These are phyloP conservation scores for Ursus arctos DNA, from an alignment of 2,113 vertebrate genomes.

Conservation along the genomic window DNA sequence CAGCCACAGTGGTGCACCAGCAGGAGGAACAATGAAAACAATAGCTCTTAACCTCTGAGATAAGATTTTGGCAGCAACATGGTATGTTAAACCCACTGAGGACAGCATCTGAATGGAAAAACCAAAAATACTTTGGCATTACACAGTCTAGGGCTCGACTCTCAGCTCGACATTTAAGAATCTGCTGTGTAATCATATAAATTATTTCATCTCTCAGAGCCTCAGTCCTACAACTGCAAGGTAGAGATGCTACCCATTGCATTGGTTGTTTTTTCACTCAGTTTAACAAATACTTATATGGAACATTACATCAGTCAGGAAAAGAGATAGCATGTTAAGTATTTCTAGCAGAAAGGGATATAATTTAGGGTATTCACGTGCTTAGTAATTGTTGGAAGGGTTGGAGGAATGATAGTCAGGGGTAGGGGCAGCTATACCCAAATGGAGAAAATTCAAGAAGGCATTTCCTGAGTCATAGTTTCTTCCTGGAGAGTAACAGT, in stretches of 20 bases:
- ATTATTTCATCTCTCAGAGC: not conserved
- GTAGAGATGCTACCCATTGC: not conserved
- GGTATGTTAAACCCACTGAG: not conserved
- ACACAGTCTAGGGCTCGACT: not conserved
- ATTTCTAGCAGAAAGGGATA: constrained; percentile 23
- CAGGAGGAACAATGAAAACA: not conserved
- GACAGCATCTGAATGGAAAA: not conserved
- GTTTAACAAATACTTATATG: constrained; percentile 55
- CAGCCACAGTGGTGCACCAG: not conserved
- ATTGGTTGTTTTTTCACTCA: not conserved
- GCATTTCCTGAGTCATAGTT: not conserved
- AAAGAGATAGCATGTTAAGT: not conserved
- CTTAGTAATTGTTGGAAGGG: not conserved
- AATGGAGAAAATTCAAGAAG: not conserved
- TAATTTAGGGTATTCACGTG: not conserved
- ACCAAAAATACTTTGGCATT: not conserved
- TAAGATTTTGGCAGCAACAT: not conserved
- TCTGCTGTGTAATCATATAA: not conserved
- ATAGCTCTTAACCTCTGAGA: constrained; percentile 7
- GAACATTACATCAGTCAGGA: not conserved
- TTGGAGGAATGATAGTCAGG: not conserved
- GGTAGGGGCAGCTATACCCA: not conserved
- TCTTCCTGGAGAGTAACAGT: not conserved
- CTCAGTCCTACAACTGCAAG: not conserved
- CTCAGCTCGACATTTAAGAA: not conserved